Percentiles rank a stretch among this genome's conserved stretches.
phyloP scores from a whole-genome alignment of 2,888 invertebrate species.

The Rhyacophila evoluta region DNA sequence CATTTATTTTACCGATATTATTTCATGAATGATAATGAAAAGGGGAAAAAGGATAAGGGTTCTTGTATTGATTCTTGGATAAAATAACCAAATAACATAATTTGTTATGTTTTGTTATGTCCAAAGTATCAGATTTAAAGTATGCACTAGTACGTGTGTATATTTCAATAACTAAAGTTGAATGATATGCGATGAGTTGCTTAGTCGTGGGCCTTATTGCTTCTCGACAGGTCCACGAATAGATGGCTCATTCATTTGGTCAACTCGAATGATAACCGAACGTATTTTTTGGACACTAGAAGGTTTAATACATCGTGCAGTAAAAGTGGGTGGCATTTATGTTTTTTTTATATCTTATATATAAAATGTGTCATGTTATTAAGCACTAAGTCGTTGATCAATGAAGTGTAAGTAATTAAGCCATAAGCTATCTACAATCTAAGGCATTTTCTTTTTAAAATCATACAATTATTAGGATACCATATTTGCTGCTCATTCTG shows the following conservation, averaged over 20 bases:
- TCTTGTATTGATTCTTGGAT: conserved; percentile 50
- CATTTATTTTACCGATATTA: conserved; percentile 55
- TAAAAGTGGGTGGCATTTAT: neutral
- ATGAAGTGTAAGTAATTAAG: neutral
- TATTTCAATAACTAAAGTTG: conserved; percentile 8
- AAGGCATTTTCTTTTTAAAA: conserved; percentile 22
- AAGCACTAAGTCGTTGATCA: neutral
- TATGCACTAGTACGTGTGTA: neutral
- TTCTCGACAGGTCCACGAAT: conserved; percentile 55
- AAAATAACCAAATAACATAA: conserved; percentile 29
- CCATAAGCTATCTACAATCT: neutral
- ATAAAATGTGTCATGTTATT: conserved; percentile 5
- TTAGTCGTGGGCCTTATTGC: conserved; percentile 54
- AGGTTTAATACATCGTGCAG: neutral
- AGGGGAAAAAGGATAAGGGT: conserved; percentile 26
- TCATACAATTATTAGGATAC: neutral
- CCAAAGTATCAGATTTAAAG: neutral
- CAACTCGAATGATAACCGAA: conserved; percentile 23
- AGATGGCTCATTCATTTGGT: conserved; percentile 40
- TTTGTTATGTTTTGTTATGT: too few species aligned
- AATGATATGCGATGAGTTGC: conserved; percentile 33
- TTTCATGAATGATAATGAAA: conserved; percentile 11
- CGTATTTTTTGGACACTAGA: conserved; percentile 33
- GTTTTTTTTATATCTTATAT: neutral
- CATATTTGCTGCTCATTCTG: conserved; percentile 6